These are phyloP conservation scores for Seriola quinqueradiata DNA, from an alignment of 2,113 vertebrate species.

Conservation along the genomic window DNA sequence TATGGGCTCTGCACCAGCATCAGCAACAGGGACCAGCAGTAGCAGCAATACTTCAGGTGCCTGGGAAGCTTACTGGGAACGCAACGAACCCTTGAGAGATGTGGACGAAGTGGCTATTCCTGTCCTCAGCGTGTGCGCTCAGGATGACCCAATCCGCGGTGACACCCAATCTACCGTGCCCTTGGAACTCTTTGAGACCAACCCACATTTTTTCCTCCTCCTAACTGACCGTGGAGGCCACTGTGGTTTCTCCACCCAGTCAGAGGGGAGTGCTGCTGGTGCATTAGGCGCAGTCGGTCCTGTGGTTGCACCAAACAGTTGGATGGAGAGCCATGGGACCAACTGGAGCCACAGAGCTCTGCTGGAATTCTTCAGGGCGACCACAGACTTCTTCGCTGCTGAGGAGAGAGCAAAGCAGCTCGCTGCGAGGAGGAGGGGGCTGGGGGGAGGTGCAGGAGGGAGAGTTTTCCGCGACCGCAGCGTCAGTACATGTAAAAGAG, in stretches of 20 bases:
- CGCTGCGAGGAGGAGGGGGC: slow-evolving; percentile 74
- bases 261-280: slow-evolving; percentile 36
- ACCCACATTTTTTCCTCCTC: slow-evolving; percentile 89
- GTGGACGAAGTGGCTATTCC: slow-evolving; percentile 89
- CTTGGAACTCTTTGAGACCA: slow-evolving; percentile 88
- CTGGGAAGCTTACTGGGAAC: slow-evolving; percentile 89
- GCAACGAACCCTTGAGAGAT: slow-evolving; percentile 86
- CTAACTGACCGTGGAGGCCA: slow-evolving; percentile 84
- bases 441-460: slow-evolving; percentile 69
- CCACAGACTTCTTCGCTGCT: slow-evolving; percentile 86
- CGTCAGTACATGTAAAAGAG: slow-evolving; percentile 83
- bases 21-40: slow-evolving; percentile 24
- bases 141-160: slow-evolving; percentile 85
- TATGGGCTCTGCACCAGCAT: slow-evolving; percentile 32
- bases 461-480: slow-evolving; percentile 82
- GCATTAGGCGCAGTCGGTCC: slow-evolving; percentile 4
- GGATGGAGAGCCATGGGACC: slow-evolving; percentile 19
- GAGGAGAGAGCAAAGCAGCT: slow-evolving; percentile 85
- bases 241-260: slow-evolving; percentile 83
- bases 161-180: slow-evolving; percentile 79
- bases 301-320: slow-evolving; percentile 2
- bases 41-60: slow-evolving; percentile 26
- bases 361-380: slow-evolving; percentile 87
- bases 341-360: slow-evolving; percentile 86
- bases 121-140: slow-evolving; percentile 85